Conservation (phyloP, 2,113 vertebrate species). For the Saguinus midas region DNA sequence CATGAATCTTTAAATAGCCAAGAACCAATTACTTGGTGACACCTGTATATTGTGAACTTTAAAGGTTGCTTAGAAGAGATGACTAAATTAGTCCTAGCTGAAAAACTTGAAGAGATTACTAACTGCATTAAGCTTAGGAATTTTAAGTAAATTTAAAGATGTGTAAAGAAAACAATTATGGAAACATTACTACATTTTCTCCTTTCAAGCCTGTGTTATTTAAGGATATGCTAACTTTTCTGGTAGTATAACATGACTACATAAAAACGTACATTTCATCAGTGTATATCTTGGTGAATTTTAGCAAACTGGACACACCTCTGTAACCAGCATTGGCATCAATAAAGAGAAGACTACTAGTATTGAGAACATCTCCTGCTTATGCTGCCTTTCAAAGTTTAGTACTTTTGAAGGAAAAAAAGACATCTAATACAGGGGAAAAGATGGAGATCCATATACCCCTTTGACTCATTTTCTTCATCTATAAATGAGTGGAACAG, state of each 20-base stretch:
- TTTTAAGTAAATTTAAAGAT: not conserved
- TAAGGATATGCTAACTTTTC: not conserved
- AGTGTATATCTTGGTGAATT: not conserved
- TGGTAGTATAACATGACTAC: not conserved
- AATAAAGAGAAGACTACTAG: not conserved
- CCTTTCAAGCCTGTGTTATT: not conserved
- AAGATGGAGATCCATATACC: not conserved
- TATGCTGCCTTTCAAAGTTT: not conserved
- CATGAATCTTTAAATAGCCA: not conserved
- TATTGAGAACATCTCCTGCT: not conserved
- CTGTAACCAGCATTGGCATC: not conserved
- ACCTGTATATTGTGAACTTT: not conserved
- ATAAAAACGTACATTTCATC: not conserved
- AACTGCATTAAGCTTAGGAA: not conserved
- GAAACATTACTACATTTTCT: not conserved
- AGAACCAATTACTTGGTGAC: not conserved
- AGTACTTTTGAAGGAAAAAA: not conserved
- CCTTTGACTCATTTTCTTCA: not conserved
- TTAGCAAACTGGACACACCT: not conserved
- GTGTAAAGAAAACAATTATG: not conserved
- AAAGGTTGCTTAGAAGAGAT: not conserved
- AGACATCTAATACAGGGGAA: not conserved
- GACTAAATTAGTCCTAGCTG: not conserved
- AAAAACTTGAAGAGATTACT: not conserved
- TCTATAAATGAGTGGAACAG: not conserved